Conservation (phyloP, 2,113 vertebrate genomes). For the Semnopithecus entellus region DNA sequence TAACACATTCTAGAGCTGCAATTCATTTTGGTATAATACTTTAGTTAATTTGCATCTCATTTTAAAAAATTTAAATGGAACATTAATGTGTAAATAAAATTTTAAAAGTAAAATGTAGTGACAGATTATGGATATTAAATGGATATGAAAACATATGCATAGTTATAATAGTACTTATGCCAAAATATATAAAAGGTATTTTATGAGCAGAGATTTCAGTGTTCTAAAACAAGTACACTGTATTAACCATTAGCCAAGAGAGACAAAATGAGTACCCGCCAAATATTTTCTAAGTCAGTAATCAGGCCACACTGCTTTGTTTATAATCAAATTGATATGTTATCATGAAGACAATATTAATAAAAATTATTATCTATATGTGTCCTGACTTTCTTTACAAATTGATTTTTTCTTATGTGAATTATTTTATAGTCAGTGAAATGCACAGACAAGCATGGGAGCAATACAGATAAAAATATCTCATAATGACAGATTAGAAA, state of each 20-base stretch:
- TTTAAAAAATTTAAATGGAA: slow-evolving; percentile 8
- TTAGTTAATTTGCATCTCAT: neutral
- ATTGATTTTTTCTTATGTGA: neutral
- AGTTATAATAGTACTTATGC: neutral
- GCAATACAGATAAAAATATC: neutral
- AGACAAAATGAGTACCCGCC: neutral
- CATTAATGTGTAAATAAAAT: neutral
- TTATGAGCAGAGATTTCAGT: neutral
- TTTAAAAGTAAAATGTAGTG: neutral
- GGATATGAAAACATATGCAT: neutral
- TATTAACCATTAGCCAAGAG: neutral
- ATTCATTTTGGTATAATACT: neutral
- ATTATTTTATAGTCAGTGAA: slow-evolving; percentile 37
- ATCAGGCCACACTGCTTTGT: neutral
- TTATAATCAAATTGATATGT: slow-evolving; percentile 23
- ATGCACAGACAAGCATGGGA: neutral
- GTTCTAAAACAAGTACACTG: neutral
- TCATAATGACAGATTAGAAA: slow-evolving; percentile 22
- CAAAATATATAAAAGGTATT: neutral
- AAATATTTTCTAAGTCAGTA: slow-evolving; percentile 37
- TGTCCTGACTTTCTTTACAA: slow-evolving; percentile 29
- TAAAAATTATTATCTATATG: slow-evolving; percentile 27
- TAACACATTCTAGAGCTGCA: neutral
- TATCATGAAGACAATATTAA: slow-evolving; percentile 37
- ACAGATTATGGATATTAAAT: neutral